A percentile compares a stretch with the other conserved stretches of the same genome.
Evolutionary conservation across 1,140 invertebrate species (phyloP).

Genomic region (Drosophila subobscura): DNA sequence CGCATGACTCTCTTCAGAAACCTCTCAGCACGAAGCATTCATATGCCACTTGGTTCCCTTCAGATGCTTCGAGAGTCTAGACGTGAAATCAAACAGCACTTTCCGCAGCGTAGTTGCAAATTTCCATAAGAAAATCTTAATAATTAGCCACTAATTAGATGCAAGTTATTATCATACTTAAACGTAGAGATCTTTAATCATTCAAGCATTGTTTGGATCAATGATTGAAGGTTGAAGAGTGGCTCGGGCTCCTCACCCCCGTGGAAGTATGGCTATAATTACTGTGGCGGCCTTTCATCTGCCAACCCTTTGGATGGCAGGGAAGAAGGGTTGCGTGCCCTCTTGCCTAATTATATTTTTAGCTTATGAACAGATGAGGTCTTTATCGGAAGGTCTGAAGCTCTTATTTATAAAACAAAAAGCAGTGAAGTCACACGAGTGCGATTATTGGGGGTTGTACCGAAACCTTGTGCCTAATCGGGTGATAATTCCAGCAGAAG

Average conservation of each 20-base stretch:
- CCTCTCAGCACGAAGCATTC: too few relatives aligned
- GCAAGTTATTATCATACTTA: too few relatives aligned
- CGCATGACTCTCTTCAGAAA: too few relatives aligned
- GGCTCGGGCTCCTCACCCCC: not conserved
- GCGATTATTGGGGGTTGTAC: slow-evolving; percentile 1
- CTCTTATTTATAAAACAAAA: slow-evolving; percentile 40
- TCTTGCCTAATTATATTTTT: slow-evolving; percentile 37
- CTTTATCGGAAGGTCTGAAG: slow-evolving; percentile 23
- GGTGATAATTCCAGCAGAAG: slow-evolving; percentile 20
- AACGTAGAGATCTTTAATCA: slow-evolving; percentile 5
- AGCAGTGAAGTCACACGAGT: too few relatives aligned
- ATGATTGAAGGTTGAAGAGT: slow-evolving; percentile 1
- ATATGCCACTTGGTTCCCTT: too few relatives aligned
- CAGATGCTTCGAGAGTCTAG: too few relatives aligned
- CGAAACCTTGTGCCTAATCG: slow-evolving; percentile 50
- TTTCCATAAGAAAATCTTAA: too few relatives aligned
- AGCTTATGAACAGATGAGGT: slow-evolving; percentile 23
- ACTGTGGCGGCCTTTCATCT: slow-evolving; percentile 27
- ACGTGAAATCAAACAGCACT: too few relatives aligned
- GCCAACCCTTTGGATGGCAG: not conserved
- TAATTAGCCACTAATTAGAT: too few relatives aligned
- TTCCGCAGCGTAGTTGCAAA: too few relatives aligned
- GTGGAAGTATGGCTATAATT: slow-evolving; percentile 14
- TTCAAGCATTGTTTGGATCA: slow-evolving; percentile 28
- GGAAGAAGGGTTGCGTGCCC: slow-evolving; percentile 12